Percentiles rank a stretch among this genome's conserved stretches.
These are phyloP conservation scores for Catamblyrhynchus diadema DNA, from an alignment of 2,797 vertebrate genomes.

Conservation along the genomic window DNA sequence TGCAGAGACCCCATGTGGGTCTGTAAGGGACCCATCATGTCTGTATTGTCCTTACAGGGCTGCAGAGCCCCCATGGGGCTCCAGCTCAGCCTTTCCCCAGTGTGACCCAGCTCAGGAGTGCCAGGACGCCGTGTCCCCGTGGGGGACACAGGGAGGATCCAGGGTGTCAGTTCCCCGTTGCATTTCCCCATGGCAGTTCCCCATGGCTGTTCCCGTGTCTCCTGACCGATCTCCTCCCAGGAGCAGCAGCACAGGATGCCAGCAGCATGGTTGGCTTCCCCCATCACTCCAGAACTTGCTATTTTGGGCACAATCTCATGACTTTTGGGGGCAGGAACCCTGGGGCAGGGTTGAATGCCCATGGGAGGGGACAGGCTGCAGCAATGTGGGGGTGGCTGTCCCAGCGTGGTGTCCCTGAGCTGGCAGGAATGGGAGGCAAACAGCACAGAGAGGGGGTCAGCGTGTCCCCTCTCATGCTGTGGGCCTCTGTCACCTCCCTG, in stretches of 20 bases:
- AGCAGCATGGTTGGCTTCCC: accelerated
- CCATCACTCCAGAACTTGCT: accelerated
- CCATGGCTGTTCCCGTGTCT: not conserved
- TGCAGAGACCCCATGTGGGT: too few species aligned
- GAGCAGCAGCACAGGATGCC: not conserved
- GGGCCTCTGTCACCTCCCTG: not conserved
- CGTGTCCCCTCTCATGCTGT: not conserved
- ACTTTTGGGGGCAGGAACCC: not conserved
- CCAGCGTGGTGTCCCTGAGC: accelerated
- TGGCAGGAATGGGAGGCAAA: not conserved
- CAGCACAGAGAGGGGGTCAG: accelerated
- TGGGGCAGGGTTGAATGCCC: not conserved
- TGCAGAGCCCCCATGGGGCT: not conserved
- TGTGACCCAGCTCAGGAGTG: too few species aligned
- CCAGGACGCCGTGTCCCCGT: accelerated
- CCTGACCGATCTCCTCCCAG: not conserved
- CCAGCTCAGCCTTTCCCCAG: not conserved
- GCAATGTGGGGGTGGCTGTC: not conserved
- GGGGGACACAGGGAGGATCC: accelerated
- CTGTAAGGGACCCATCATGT: too few species aligned
- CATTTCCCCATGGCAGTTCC: not conserved
- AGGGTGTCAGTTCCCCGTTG: not conserved
- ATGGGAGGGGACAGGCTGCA: not conserved
- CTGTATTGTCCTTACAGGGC: not conserved
- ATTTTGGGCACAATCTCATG: not conserved